Evolutionary conservation across 2,888 invertebrate species (phyloP).

Genomic region (Pogonocherus hispidulus): DNA sequence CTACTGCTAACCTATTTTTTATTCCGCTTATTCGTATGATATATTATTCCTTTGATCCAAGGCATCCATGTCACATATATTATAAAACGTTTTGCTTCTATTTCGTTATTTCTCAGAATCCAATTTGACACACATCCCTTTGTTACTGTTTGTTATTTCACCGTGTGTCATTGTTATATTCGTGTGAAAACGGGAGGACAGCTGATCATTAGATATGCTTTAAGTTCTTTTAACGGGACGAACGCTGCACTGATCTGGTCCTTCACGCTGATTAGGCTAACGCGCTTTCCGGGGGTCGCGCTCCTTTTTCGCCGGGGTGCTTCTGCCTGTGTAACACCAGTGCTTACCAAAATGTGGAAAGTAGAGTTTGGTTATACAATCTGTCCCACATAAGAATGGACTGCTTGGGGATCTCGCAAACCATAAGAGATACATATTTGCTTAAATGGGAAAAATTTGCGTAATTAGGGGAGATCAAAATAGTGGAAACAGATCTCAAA

Average conservation of each 20-base stretch:
- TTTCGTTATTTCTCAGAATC: conserved; percentile 31
- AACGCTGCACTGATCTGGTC: conserved; percentile 55
- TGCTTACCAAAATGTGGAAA: conserved; percentile 26
- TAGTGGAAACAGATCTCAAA: no score
- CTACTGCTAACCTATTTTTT: no score
- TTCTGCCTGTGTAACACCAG: conserved; percentile 22
- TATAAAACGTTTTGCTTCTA: conserved; percentile 30
- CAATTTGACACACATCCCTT: conserved; percentile 33
- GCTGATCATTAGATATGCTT: conserved; percentile 65
- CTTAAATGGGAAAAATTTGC: no score
- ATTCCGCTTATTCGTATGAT: neutral
- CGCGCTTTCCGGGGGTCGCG: conserved; percentile 59
- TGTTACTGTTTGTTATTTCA: conserved; percentile 38
- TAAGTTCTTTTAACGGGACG: conserved; percentile 60
- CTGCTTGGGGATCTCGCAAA: no score
- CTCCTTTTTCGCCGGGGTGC: conserved; percentile 32
- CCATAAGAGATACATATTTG: no score
- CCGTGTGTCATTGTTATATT: conserved; percentile 40
- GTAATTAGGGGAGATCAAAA: no score
- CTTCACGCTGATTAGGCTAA: conserved; percentile 65
- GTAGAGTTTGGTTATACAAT: no score
- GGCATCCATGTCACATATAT: conserved; percentile 10
- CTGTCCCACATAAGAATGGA: no score
- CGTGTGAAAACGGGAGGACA: conserved; percentile 61
- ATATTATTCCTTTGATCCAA: neutral